Evolutionary conservation across 2,113 vertebrate species (phyloP), one percentile per base, ranked within the genome.

Genomic region (Hippolais icterina): DNA sequence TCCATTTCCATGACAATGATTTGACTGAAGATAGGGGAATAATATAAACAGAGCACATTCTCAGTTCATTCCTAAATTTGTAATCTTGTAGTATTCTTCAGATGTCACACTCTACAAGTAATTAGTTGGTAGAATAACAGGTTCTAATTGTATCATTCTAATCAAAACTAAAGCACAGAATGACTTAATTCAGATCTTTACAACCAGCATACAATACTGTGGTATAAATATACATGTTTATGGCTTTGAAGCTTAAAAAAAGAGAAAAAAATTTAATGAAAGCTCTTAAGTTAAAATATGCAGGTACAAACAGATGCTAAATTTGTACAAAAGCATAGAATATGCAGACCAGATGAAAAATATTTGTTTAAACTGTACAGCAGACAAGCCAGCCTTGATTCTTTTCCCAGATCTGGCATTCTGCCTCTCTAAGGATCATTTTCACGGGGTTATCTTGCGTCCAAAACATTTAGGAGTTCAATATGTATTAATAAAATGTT

Each of bases 381-480:
- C 74, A 92, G 96, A 93, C 92, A 94, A 96, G 90, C 93, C 96
- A 94, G 90, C 93, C 83, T 97, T 95, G 96, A 97, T 96, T 96
- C 94, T 75, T 96, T 94, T 93, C 91, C 96, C 95, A 95, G 96
- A 69, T 96, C 93, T 97, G 92, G 96, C 93, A 81, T 95, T 94
- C 71, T 97, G 89, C 95, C 96, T 97, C 96, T 97, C 94, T 77
- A 80, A 92, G 94, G 65, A 96, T 97, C 95, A 91, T 97, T 97
- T 98, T 97, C 95, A 92, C 5, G 20, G 94, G 87, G 91, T 83
- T 91, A 84, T 96, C 97, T 97, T 94, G 83, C 78, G 57, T 97
- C 96, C 93, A 95, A 95, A 97, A 96, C 95, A 97, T 97, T 97
- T 94, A 97, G 79, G 95, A 97, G 93, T 97, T 98, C 98, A 98